These are phyloP conservation scores for Sebastes iracundus DNA, from an alignment of 2,797 vertebrate genomes.

Conservation along the genomic window DNA sequence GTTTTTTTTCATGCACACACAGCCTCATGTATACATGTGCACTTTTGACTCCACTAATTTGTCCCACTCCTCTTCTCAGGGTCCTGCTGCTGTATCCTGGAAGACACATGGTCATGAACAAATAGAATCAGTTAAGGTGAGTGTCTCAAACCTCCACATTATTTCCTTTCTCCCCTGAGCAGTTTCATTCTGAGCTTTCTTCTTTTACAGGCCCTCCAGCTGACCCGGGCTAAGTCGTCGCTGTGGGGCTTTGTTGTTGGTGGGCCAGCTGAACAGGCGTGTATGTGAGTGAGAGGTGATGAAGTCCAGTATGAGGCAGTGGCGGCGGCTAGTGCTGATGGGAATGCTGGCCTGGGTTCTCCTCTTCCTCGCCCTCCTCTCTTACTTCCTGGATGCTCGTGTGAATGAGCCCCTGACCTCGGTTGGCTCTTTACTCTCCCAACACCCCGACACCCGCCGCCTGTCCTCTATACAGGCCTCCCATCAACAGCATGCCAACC, in stretches of 20 bases:
- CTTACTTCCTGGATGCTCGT: slow-evolving; percentile 93
- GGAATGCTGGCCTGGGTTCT: slow-evolving; percentile 95
- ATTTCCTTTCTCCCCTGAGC: background rate
- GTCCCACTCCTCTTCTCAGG: slow-evolving; percentile 47
- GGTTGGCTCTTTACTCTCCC: slow-evolving; percentile 83
- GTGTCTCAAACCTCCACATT: background rate
- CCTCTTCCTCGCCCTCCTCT: slow-evolving; percentile 91
- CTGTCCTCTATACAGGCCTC: slow-evolving; percentile 89
- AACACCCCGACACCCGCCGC: slow-evolving; percentile 89
- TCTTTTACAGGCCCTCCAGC: slow-evolving; percentile 65
- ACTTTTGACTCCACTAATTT: slow-evolving; percentile 42
- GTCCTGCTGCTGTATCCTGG: slow-evolving; percentile 43
- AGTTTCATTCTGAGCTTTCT: slow-evolving; percentile 12
- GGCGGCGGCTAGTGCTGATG: slow-evolving; percentile 91
- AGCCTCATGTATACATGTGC: slow-evolving; percentile 4
- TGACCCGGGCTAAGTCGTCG: slow-evolving; percentile 52
- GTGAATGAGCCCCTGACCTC: slow-evolving; percentile 86
- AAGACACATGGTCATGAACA: slow-evolving; percentile 54
- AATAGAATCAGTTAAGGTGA: slow-evolving; percentile 67
- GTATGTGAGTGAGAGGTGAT: slow-evolving; percentile 66
- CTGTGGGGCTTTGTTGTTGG: slow-evolving; percentile 48
- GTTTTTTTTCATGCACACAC: slow-evolving; percentile 1
- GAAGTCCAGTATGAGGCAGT: slow-evolving; percentile 88
- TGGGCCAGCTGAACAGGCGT: slow-evolving; percentile 34
- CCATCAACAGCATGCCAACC: slow-evolving; percentile 81